Evolutionary conservation across 2,797 vertebrate genomes (phyloP).

Genomic region (Nyctibius grandis): DNA sequence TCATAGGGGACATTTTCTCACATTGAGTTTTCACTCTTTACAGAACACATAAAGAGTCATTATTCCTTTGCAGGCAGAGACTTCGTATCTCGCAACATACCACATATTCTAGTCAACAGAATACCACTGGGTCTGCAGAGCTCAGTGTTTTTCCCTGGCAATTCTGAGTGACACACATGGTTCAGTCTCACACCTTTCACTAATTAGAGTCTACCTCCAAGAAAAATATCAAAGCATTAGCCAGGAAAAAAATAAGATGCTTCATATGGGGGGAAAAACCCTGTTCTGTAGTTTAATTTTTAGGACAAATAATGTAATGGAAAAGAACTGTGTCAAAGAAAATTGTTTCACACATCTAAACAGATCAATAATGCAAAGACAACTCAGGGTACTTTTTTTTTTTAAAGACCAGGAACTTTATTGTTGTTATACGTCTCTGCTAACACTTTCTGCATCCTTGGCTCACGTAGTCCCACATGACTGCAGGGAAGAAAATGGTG

Average conservation of each 20-base stretch:
- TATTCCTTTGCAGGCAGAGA: neutral
- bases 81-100: neutral
- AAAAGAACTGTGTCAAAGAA: neutral
- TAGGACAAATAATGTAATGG: neutral
- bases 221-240: neutral
- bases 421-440: slow-evolving; percentile 38
- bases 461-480: neutral
- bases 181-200: neutral
- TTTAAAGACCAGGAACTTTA: neutral
- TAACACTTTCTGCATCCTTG: slow-evolving; percentile 47
- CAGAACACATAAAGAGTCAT: neutral
- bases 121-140: neutral
- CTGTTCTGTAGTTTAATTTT: neutral
- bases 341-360: neutral
- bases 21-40: neutral
- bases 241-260: neutral
- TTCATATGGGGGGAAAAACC: neutral
- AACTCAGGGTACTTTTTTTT: neutral
- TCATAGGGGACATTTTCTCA: neutral
- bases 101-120: neutral
- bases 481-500: neutral
- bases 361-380: neutral
- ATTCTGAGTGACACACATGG: neutral
- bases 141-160: neutral
- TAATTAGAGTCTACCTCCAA: neutral